Evolutionary conservation across 2,797 vertebrate genomes (phyloP).

Genomic region (Phylloscopus collybita): DNA sequence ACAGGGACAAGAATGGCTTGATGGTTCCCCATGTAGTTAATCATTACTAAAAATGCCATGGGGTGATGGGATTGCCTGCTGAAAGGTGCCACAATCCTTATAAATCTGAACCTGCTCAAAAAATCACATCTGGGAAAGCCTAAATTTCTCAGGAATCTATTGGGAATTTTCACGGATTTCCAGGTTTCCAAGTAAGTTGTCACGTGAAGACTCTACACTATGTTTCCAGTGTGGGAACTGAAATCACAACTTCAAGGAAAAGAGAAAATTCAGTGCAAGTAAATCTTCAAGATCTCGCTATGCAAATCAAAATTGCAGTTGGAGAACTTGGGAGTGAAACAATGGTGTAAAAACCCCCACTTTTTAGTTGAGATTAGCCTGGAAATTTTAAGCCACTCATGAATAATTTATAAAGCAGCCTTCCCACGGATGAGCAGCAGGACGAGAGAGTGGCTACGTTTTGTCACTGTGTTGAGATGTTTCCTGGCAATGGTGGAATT

Average conservation of each 20-base stretch:
- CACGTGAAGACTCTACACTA: background rate
- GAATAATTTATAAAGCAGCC: slow-evolving; percentile 13
- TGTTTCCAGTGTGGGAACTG: background rate
- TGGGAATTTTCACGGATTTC: background rate
- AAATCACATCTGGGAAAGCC: background rate
- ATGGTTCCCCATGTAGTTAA: background rate
- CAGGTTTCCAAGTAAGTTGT: background rate
- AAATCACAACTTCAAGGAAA: background rate
- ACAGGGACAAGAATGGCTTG: background rate
- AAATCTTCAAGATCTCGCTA: background rate
- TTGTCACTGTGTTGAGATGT: background rate
- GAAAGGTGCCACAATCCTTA: background rate
- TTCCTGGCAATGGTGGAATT: slow-evolving; percentile 9
- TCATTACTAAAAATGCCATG: background rate
- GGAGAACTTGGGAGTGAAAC: background rate
- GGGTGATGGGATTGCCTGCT: background rate
- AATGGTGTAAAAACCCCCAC: background rate
- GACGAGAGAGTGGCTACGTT: background rate
- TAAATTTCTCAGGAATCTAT: background rate
- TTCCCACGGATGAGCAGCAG: slow-evolving; percentile 2
- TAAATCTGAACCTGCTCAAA: background rate
- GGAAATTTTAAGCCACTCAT: slow-evolving; percentile 7
- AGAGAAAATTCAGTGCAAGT: background rate
- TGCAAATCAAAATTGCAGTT: background rate
- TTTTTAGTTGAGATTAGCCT: background rate